phyloP scores from a whole-genome alignment of 2,113 vertebrate species.

The Seriola quinqueradiata region DNA sequence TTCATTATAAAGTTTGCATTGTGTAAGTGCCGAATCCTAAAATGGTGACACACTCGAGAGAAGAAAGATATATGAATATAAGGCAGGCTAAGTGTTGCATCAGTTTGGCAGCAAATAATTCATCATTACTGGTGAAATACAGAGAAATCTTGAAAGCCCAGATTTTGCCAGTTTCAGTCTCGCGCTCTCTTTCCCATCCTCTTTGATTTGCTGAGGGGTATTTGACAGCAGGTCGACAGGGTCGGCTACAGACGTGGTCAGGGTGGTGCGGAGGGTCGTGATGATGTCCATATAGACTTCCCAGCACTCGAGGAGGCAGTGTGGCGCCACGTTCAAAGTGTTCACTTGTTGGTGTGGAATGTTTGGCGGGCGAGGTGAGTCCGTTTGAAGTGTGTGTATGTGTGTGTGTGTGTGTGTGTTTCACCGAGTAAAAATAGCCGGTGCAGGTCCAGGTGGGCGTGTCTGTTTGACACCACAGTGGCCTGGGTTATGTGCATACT shows the following conservation, averaged over 20 bases:
- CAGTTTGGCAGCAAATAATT: neutral
- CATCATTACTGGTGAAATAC: neutral
- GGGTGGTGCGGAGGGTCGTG: conserved; percentile 35
- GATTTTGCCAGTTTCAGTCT: conserved; percentile 4
- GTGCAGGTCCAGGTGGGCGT: conserved; percentile 55
- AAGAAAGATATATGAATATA: neutral
- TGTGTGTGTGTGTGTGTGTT: conserved; percentile 32
- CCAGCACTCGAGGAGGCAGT: conserved; percentile 66
- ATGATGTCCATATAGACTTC: conserved; percentile 77
- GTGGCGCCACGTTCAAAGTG: conserved; percentile 74
- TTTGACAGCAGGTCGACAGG: conserved; percentile 69
- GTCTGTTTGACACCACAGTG: conserved; percentile 47
- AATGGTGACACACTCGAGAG: neutral
- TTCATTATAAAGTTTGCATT: neutral
- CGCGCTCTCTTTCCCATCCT: too few species aligned
- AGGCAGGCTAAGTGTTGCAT: neutral
- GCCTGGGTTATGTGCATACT: conserved; percentile 35
- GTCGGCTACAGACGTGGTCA: conserved; percentile 58
- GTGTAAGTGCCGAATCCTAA: neutral
- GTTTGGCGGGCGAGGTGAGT: conserved; percentile 57
- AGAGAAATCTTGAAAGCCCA: conserved; percentile 19
- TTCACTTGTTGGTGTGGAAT: conserved; percentile 78
- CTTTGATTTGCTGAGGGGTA: conserved; percentile 59
- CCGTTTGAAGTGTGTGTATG: conserved; percentile 66
- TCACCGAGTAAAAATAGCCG: conserved; percentile 71